Base-by-base conservation (phyloP, 2,888 invertebrate genomes). In the Papilio gigon region DNA sequence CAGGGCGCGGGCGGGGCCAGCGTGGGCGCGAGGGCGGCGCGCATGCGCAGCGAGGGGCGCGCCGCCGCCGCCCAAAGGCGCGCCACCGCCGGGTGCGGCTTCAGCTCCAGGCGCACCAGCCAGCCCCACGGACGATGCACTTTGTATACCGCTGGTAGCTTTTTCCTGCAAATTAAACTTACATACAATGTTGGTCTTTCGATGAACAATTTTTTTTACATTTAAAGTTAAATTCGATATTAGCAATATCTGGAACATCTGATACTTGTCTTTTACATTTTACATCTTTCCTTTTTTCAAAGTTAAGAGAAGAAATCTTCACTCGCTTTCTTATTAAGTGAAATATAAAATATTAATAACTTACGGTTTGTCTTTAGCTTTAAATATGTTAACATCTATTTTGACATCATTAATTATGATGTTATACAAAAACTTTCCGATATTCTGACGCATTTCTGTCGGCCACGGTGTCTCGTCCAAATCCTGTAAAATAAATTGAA, bases 361-460 rank as follows among this genome's bases (percentile, higher is more conserved):
- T 87, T 71, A 92, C 92, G 83, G 82, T 79, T 90, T 91, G 4
- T 83, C 87, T 75, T 94, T 94, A 0, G 83, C 75, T 75, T 93
- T 93, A 87, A 96, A 93, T 73, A 94, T 91, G 79, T 96, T 95
- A 1, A 95, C 93, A 83, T 97, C 95, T 62, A 98, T 94, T 88
- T 97, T 97, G 8, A 98, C 92, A 81, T 98, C 97, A 66, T 96
- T 94, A 80, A 98, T 93, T 14, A 98, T 94, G 56, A 98, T 96
- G 75, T 96, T 95, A 82, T 97, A 98, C 0, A 98, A 90, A 84
- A 98, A 97, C 78, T 95, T 95, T 44, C 98, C 98, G 60, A 98
- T 90, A 53, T 93, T 93, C 62, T 88, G 84, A 11, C 95, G 83
- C 59, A 95, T 93, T 70, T 93, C 92, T 12, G 89, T 82, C 0